Conservation (phyloP, 2,888 invertebrate genomes). For the Ypsolopha scabrella region DNA sequence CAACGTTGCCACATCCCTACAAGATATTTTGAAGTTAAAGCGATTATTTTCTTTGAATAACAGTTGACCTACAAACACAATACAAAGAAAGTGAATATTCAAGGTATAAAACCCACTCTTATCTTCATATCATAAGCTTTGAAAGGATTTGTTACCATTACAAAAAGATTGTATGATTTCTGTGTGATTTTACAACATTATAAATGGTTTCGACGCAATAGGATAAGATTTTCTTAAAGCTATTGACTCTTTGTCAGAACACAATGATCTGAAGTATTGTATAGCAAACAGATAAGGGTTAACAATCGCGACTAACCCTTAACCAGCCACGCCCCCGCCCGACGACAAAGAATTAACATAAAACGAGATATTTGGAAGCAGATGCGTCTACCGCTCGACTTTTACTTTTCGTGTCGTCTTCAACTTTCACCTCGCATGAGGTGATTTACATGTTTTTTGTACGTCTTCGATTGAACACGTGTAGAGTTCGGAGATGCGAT, state of each 20-base stretch:
- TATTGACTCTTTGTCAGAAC: slow-evolving; percentile 35
- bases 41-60: no score
- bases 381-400: slow-evolving; percentile 45
- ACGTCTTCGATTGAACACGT: slow-evolving; percentile 22
- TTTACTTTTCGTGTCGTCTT: slow-evolving; percentile 59
- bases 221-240: slow-evolving; percentile 42
- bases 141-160: slow-evolving; percentile 21
- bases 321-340: slow-evolving; percentile 26
- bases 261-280: slow-evolving; percentile 41
- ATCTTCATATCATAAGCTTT: background rate
- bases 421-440: slow-evolving; percentile 65
- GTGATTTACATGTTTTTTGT: slow-evolving; percentile 51
- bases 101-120: background rate
- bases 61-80: background rate
- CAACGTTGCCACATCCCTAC: no score
- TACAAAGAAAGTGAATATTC: background rate
- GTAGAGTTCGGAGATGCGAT: slow-evolving; percentile 24
- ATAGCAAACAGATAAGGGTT: slow-evolving; percentile 35
- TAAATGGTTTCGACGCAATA: slow-evolving; percentile 40
- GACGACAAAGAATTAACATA: slow-evolving; percentile 34
- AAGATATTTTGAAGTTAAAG: no score
- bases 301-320: slow-evolving; percentile 43
- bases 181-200: slow-evolving; percentile 43
- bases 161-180: slow-evolving; percentile 52
- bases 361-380: slow-evolving; percentile 37